Evolutionary conservation across 1,140 invertebrate genomes (phyloP).

Genomic region (Polypedilum vanderplanki): DNA sequence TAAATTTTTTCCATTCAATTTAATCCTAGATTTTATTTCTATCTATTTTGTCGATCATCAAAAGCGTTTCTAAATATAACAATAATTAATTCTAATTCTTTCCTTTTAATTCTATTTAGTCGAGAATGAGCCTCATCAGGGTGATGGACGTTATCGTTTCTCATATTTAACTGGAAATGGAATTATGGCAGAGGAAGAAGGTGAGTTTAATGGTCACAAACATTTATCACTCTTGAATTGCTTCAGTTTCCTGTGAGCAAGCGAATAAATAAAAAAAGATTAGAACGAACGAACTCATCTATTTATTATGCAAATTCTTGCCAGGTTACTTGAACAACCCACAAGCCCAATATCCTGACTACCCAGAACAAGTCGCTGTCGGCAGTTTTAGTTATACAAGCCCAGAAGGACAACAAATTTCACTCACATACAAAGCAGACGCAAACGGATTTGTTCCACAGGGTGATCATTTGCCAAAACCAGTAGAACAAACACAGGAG

Average conservation of each 20-base stretch:
- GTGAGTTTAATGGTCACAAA: constrained; percentile 41
- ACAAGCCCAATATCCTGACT: constrained; percentile 39
- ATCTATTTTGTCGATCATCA: no score
- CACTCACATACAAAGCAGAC: constrained; percentile 61
- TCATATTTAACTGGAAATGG: constrained; percentile 54
- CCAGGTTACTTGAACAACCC: constrained; percentile 45
- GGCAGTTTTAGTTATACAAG: constrained; percentile 49
- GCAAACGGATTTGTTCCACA: constrained; percentile 51
- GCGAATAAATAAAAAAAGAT: constrained; percentile 36
- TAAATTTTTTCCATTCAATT: no score
- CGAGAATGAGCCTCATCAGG: constrained; percentile 27
- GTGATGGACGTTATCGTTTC: constrained; percentile 32
- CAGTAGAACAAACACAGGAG: constrained; percentile 42
- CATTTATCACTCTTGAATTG: constrained; percentile 14
- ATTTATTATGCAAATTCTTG: constrained; percentile 31
- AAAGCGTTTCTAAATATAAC: neutral
- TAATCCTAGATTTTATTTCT: no score
- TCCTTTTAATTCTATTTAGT: constrained; percentile 1
- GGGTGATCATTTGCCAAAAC: constrained; percentile 74
- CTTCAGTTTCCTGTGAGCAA: neutral
- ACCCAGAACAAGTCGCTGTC: constrained; percentile 52
- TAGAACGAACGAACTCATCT: constrained; percentile 38
- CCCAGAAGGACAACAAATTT: constrained; percentile 40
- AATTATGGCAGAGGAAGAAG: constrained; percentile 50
- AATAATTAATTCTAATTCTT: neutral